phyloP scores from a whole-genome alignment of 2,113 vertebrate genomes.

The Psittacara wagleri region DNA sequence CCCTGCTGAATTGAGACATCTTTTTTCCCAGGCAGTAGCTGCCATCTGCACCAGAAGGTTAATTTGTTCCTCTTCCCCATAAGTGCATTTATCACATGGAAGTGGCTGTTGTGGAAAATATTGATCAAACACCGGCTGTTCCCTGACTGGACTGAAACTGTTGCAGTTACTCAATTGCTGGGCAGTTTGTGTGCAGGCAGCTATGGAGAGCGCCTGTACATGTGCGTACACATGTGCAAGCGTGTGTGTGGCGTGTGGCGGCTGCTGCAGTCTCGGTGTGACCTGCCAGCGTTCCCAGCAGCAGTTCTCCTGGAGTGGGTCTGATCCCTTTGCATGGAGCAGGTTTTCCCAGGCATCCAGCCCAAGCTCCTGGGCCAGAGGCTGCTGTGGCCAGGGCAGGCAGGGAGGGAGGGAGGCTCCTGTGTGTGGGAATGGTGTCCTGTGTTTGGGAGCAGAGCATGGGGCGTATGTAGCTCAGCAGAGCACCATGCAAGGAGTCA shows the following conservation, averaged over 20 bases:
- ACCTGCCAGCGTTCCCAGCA: background rate
- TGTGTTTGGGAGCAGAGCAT: background rate
- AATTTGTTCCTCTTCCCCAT: constrained; percentile 74
- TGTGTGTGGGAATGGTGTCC: rapidly evolving
- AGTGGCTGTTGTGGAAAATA: constrained; percentile 79
- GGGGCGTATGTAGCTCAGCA: background rate
- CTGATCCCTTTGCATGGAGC: background rate
- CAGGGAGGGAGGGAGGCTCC: background rate
- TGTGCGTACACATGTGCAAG: background rate
- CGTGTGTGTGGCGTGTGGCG: rapidly evolving
- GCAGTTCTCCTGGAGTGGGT: background rate
- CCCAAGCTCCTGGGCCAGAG: rapidly evolving
- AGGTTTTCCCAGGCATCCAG: background rate
- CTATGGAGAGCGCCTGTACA: rapidly evolving
- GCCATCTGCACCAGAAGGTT: constrained; percentile 71
- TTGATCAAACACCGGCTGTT: constrained; percentile 74
- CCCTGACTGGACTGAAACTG: constrained; percentile 65
- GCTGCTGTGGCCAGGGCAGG: rapidly evolving
- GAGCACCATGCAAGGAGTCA: rapidly evolving
- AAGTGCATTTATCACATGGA: constrained; percentile 78
- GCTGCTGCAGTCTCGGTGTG: background rate
- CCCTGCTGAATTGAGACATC: constrained; percentile 72
- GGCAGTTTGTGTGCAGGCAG: background rate
- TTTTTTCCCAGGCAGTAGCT: constrained; percentile 70
- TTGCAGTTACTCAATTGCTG: constrained; percentile 41